These are phyloP conservation scores for Dipodomys ordii DNA, from an alignment of 2,113 vertebrate genomes.

Conservation along the genomic window DNA sequence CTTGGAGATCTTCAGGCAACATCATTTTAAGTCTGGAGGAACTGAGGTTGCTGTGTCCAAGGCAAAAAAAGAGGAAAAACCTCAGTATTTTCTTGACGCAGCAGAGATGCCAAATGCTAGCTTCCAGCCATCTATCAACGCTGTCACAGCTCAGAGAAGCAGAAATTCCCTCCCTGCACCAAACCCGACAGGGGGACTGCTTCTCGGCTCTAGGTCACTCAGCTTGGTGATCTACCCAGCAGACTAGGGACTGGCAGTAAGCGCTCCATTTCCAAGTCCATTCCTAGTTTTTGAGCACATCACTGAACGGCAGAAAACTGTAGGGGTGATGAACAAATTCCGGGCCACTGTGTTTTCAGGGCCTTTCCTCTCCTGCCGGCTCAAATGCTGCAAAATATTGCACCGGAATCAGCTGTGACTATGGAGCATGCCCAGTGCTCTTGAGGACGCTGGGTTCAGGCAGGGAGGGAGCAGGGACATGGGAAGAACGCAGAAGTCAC, in stretches of 20 bases:
- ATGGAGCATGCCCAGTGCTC: constrained; percentile 80
- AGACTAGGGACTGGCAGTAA: background rate
- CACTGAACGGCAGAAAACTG: constrained; percentile 43
- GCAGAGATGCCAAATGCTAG: constrained; percentile 57
- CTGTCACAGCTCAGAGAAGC: constrained; percentile 39
- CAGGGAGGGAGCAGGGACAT: constrained; percentile 60
- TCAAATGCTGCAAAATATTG: constrained; percentile 69
- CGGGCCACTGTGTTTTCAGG: constrained; percentile 67
- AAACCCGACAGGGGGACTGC: constrained; percentile 48
- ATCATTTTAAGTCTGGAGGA: constrained; percentile 60
- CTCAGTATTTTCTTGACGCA: constrained; percentile 56
- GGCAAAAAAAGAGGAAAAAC: background rate
- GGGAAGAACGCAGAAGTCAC: constrained; percentile 52
- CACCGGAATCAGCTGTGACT: constrained; percentile 54
- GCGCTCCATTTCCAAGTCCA: background rate
- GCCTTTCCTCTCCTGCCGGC: constrained; percentile 54
- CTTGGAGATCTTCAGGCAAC: constrained; percentile 63
- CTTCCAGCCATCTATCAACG: constrained; percentile 57
- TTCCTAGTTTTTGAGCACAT: constrained; percentile 41
- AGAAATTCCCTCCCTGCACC: constrained; percentile 65
- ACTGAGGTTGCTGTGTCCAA: constrained; percentile 61
- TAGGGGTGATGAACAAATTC: constrained; percentile 37
- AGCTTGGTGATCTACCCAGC: constrained; percentile 62
- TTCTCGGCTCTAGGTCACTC: constrained; percentile 55
- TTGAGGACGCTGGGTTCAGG: constrained; percentile 49